These are phyloP conservation scores for Samia ricini DNA, from an alignment of 1,140 invertebrate species.

Conservation along the genomic window DNA sequence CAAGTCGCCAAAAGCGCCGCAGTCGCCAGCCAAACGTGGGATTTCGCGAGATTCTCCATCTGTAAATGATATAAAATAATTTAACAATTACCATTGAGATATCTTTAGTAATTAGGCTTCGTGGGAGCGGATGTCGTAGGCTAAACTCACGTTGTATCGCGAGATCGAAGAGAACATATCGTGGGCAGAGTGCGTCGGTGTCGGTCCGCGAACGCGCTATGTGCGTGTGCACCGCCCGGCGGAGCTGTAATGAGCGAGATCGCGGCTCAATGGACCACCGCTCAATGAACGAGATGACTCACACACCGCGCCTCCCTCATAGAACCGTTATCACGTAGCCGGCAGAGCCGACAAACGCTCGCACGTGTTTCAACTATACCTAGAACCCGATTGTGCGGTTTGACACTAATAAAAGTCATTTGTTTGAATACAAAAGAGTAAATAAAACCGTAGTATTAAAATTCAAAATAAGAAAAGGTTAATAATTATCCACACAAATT, in stretches of 20 bases:
- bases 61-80: slow-evolving; percentile 43
- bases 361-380: slow-evolving; percentile 38
- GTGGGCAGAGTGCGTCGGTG: slow-evolving; percentile 62
- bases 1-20: slow-evolving; percentile 56
- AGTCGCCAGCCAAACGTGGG: slow-evolving; percentile 60
- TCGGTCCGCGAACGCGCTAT: slow-evolving; percentile 37
- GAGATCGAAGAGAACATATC: slow-evolving; percentile 55
- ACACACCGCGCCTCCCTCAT: slow-evolving; percentile 67
- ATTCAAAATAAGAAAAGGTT: no score
- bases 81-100: slow-evolving; percentile 21
- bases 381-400: slow-evolving; percentile 3
- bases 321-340: slow-evolving; percentile 60
- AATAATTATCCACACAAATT: no score
- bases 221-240: slow-evolving; percentile 61
- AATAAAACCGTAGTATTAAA: no score
- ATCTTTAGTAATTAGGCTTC: slow-evolving; percentile 16
- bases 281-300: slow-evolving; percentile 75
- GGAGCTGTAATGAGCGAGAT: slow-evolving; percentile 69
- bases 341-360: slow-evolving; percentile 50
- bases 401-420: slow-evolving; percentile 9
- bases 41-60: slow-evolving; percentile 67
- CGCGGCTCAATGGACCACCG: slow-evolving; percentile 65
- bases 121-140: slow-evolving; percentile 60
- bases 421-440: slow-evolving; percentile 31
- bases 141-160: slow-evolving; percentile 63